Evolutionary conservation across 2,888 invertebrate species (phyloP).

Genomic region (Thecocarcelia acutangulata): DNA sequence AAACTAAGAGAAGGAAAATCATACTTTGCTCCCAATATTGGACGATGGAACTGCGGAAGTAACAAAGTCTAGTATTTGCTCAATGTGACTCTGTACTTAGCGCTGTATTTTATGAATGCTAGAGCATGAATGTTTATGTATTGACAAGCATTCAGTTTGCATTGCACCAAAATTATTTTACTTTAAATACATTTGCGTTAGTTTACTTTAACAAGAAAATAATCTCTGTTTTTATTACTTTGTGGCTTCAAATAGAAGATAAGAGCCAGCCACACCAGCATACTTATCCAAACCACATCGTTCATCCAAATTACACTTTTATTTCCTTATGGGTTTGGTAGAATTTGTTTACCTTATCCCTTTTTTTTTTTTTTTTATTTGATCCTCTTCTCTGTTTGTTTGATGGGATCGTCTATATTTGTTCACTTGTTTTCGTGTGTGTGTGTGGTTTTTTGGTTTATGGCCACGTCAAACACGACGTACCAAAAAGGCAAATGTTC

Average conservation of each 20-base stretch:
- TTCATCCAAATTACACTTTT: background rate
- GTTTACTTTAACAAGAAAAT: too few relatives aligned
- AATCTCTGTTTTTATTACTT: background rate
- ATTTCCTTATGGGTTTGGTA: constrained; percentile 5
- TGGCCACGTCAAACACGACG: background rate
- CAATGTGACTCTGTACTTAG: too few relatives aligned
- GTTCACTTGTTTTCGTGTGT: background rate
- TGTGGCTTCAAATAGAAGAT: constrained; percentile 27
- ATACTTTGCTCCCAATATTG: too few relatives aligned
- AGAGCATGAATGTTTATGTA: too few relatives aligned
- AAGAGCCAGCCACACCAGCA: constrained; percentile 6
- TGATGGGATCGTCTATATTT: constrained; percentile 9
- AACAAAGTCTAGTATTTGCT: too few relatives aligned
- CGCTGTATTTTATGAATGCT: too few relatives aligned
- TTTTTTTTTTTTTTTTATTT: constrained; percentile 15
- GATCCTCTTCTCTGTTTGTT: background rate
- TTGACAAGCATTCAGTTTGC: too few relatives aligned
- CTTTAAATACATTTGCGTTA: too few relatives aligned
- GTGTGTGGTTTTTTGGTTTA: constrained; percentile 16
- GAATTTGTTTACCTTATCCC: constrained; percentile 37
- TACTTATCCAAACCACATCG: background rate
- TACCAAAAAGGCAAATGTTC: constrained; percentile 1
- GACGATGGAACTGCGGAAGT: too few relatives aligned
- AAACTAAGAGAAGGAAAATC: too few relatives aligned
- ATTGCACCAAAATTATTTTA: too few relatives aligned